Percentiles rank a stretch among this genome's conserved stretches.
These are phyloP conservation scores for Parambassis ranga DNA, from an alignment of 2,797 vertebrate species.

Conservation along the genomic window DNA sequence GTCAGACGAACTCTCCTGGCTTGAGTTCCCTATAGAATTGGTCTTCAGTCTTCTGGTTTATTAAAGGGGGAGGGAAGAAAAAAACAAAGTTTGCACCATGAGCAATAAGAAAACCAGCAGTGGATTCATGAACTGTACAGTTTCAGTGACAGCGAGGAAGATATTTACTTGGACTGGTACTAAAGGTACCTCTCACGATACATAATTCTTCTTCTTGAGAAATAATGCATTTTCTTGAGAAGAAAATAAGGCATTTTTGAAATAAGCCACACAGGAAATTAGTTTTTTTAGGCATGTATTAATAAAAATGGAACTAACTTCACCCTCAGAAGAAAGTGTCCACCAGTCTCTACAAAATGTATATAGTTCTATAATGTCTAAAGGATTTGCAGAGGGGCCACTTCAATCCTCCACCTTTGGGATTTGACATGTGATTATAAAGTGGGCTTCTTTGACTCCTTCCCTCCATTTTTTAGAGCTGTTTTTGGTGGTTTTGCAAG, in stretches of 20 bases:
- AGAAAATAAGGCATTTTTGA: too few species aligned
- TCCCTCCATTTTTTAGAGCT: background rate
- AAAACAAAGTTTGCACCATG: background rate
- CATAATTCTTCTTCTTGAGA: background rate
- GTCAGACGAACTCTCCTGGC: conserved; percentile 11
- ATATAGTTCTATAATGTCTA: too few species aligned
- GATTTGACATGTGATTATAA: background rate
- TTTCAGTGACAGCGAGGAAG: background rate
- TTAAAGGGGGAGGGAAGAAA: conserved; percentile 17
- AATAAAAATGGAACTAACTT: too few species aligned
- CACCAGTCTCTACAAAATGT: too few species aligned
- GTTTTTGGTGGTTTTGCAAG: background rate
- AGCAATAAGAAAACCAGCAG: background rate
- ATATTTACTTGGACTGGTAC: background rate
- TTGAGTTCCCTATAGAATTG: conserved; percentile 1
- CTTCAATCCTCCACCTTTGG: background rate
- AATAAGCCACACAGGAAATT: too few species aligned
- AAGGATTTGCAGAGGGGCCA: too few species aligned
- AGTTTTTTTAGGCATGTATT: too few species aligned
- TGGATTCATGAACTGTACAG: background rate
- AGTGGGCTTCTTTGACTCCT: background rate
- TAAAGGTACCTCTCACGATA: too few species aligned
- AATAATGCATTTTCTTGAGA: too few species aligned
- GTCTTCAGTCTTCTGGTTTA: conserved; percentile 8
- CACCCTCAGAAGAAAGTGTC: too few species aligned